Evolutionary conservation across 2,113 vertebrate species (phyloP).

Genomic region (Semnornis frantzii): DNA sequence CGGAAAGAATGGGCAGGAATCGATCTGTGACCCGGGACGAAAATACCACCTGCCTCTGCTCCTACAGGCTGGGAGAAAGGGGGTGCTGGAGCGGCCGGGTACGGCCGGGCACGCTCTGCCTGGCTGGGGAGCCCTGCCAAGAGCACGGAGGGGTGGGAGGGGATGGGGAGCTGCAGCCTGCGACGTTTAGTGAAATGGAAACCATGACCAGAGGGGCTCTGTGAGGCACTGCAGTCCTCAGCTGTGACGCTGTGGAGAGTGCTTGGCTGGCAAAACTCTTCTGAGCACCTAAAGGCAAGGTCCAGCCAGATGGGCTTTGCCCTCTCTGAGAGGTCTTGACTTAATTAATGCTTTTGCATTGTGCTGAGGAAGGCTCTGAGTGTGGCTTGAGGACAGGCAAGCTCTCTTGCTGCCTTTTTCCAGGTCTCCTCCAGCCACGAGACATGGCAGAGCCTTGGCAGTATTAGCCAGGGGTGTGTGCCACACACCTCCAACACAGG

Average conservation of each 20-base stretch:
- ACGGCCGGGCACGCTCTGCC: background rate
- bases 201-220: background rate
- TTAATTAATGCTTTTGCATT: background rate
- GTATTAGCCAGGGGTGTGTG: background rate
- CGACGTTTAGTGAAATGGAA: background rate
- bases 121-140: conserved; percentile 46
- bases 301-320: background rate
- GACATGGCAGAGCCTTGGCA: background rate
- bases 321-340: background rate
- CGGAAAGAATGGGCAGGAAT: conserved; percentile 55
- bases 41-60: conserved; percentile 79
- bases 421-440: background rate
- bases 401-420: background rate
- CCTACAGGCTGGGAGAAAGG: background rate
- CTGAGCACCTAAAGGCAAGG: no score
- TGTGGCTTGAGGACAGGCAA: background rate
- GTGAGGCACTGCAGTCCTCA: conserved; percentile 24
- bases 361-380: background rate
- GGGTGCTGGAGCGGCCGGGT: conserved; percentile 13
- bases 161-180: background rate
- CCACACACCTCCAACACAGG: fast-evolving
- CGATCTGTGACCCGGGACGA: conserved; percentile 78
- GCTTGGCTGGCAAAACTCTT: background rate
- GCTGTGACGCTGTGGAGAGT: background rate
- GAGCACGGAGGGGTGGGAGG: background rate